Evolutionary conservation across 2,113 vertebrate genomes (phyloP), one percentile per base, ranked within the genome.

Genomic region (Microcebus jonahi): DNA sequence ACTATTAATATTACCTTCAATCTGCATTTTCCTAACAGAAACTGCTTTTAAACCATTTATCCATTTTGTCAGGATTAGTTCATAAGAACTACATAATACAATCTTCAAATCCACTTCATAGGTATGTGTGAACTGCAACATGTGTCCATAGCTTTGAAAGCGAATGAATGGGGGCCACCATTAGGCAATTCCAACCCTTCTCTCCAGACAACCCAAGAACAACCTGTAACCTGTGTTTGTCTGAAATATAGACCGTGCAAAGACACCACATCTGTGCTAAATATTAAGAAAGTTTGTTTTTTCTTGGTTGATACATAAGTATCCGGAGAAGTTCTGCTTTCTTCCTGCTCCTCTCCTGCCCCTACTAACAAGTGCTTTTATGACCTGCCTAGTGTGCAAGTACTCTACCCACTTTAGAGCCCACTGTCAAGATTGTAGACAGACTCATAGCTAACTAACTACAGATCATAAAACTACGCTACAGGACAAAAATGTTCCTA

Each of bases 1-100:
- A 3, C 29, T 15, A 0, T 63, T 48, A 8, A 12, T 17, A 59
- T 1, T 5, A 17, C n/a, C 79, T 80, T 34, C 50, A 5, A 0
- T 34, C 80, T 63, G 55, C 57, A n/a, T 42, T 5, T 53, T 63
- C 29, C 59, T 48, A 48, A n/a, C 17, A 39, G 21, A 88, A 67
- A 34, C 61, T 91, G 29, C 48, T 8, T 65, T 70, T 23, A 75
- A 83, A 50, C 23, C 45, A 77, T 75, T 34, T 71, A 85, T 59
- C 55, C 57, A 3, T 48, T 59, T 27, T 73, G 65, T 57, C 50
- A 55, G 23, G 36, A 75, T 31, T 17, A 10, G 10, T 83, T 73
- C 59, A 45, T n/a, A 85, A 85, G 36, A 65, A 59, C 2, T 8
- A 68, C 3, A 14, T 50, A 75, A 76, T 9, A 59, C 4, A 65